Percentiles rank a stretch among this genome's conserved stretches.
phyloP scores from a whole-genome alignment of 2,113 vertebrate species.

The Ahaetulla prasina region DNA sequence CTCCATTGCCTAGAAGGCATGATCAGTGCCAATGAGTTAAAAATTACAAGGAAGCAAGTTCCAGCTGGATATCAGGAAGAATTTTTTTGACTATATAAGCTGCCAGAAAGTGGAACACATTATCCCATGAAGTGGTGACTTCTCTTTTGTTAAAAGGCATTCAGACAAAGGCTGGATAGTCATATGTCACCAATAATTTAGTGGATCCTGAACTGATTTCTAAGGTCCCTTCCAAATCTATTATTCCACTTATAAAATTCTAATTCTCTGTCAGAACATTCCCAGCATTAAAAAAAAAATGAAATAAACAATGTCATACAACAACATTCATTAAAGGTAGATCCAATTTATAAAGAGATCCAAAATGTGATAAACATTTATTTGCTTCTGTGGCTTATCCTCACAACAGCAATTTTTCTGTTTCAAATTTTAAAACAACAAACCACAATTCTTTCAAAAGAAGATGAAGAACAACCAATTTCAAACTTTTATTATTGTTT shows the following conservation, averaged over 20 bases:
- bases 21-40: not conserved
- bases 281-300: not conserved
- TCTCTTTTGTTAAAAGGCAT: not conserved
- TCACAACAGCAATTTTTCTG: not conserved
- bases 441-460: not conserved
- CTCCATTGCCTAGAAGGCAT: not conserved
- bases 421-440: not conserved
- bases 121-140: not conserved
- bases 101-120: not conserved
- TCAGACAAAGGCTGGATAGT: not conserved
- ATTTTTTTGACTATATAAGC: not conserved
- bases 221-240: not conserved
- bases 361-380: constrained; percentile 34
- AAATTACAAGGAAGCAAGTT: not conserved
- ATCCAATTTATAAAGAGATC: constrained; percentile 29
- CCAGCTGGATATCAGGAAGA: not conserved
- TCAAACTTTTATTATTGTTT: not conserved
- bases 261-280: not conserved
- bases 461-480: not conserved
- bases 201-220: not conserved
- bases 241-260: not conserved
- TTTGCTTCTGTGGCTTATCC: constrained; percentile 14
- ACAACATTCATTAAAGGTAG: not conserved
- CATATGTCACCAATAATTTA: not conserved
- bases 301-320: constrained; percentile 31